Base-by-base conservation (phyloP, 2,113 vertebrate genomes). In the Rhabdornis inornatus region DNA sequence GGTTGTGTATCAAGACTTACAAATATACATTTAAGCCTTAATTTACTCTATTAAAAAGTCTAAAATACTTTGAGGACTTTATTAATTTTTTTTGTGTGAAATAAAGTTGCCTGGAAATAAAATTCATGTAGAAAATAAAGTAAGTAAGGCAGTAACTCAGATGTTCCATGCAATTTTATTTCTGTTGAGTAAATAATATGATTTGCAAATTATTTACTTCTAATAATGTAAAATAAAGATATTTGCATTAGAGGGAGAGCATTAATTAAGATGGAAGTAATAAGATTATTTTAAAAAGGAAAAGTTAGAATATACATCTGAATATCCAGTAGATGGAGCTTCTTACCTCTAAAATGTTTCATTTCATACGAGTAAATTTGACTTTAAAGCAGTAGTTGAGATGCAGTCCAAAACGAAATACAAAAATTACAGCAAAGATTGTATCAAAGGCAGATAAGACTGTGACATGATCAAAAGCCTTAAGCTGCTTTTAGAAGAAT, bases 251-350 rank as follows among this genome's bases (percentile, higher is more conserved):
- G 6, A 68, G 3, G 16, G 19, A 69, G 8, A n/a, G 1, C 25
- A 27, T 24, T 91, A 83, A 89, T 45, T 70, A 66, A 28, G 15
- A 45, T 33, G 13, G 16, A 79, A 76, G 17, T 24, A 79, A 33
- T 45, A 86, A 21, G 10, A 50, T 12, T 9, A 71, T 8, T 72
- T 33, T 61, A 87, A 49, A 45, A 79, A 80, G 15, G 65, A 69
- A 50, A 55, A 14, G 15, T 83, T 15, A 40, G 53, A 52, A 33
- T 49, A 50, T 65, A 25, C 47, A 69, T 69, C 55, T 72, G 49
- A 90, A 82, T 66, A 78, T 82, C 98, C 98, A 98, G 97, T 92
- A 98, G 98, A 94, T 98, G 98, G 98, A 96, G 50, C 72, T 79
- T 90, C 44, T 93, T 57, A 55, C 83, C 92, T 96, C 94, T 97